phyloP scores from a whole-genome alignment of 2,113 vertebrate species.

The Ictalurus punctatus region DNA sequence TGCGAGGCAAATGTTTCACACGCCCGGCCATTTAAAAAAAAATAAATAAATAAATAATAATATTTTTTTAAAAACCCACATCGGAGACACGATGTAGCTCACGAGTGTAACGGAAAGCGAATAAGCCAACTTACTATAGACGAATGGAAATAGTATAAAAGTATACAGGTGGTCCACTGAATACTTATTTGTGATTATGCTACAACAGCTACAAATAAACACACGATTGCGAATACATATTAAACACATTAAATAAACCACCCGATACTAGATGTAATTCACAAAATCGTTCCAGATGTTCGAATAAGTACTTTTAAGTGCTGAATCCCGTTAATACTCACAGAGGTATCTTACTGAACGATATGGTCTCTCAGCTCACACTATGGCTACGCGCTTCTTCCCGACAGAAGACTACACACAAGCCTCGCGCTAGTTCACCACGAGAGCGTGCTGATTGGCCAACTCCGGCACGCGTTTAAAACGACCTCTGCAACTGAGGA shows the following conservation, averaged over 20 bases:
- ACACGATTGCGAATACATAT: neutral
- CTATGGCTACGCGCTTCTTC: slow-evolving; percentile 43
- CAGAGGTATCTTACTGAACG: slow-evolving; percentile 20
- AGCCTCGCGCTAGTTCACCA: slow-evolving; percentile 62
- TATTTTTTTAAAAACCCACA: neutral
- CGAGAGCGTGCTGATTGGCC: slow-evolving; percentile 59
- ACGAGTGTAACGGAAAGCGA: neutral
- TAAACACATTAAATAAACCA: neutral
- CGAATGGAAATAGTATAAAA: neutral
- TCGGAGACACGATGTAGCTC: slow-evolving; percentile 6
- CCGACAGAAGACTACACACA: slow-evolving; percentile 45
- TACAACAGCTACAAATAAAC: neutral
- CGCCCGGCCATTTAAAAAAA: slow-evolving; percentile 48
- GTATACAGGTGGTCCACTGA: neutral
- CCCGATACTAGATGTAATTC: neutral
- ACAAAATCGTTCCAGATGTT: neutral
- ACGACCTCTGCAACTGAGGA: slow-evolving; percentile 40
- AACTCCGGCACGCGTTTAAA: slow-evolving; percentile 40
- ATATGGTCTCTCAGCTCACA: slow-evolving; percentile 24
- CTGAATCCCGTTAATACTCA: slow-evolving; percentile 28
- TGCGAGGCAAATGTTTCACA: neutral
- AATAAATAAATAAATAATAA: too few relatives aligned
- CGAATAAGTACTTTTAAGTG: neutral
- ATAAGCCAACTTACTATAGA: neutral
- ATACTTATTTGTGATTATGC: neutral